Evolutionary conservation across 2,888 invertebrate genomes (phyloP), one percentile per base, ranked within the genome.

Genomic region (Mesoligia furuncula): DNA sequence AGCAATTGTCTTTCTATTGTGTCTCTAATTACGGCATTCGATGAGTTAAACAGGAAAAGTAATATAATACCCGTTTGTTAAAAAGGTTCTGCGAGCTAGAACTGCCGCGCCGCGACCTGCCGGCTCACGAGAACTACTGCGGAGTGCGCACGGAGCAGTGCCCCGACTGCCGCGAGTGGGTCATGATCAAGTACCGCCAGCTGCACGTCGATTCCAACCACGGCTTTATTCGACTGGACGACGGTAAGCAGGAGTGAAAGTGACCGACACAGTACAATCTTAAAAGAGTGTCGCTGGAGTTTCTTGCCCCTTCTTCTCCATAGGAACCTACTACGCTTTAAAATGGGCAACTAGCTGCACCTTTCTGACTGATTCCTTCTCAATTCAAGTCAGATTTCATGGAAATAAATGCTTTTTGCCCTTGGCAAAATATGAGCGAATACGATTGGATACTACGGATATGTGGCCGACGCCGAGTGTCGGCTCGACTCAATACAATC

Each of bases 71-170:
- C 17, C n/a, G 0, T 62, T 66, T 70, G 27, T 59, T 66, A 9
- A 11, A 5, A 64, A 96, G 96, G 83, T 96, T 86, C 92, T 98
- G 98, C 91, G 97, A 98, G 84, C 91, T 98, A 80, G 97, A 98
- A 85, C 92, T 98, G 54, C 97, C 97, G 0, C 97, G 97, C 1
- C 93, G 95, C 77, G 97, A 97, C 24, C 92, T 98, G 84, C 97
- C 97, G 0, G 95, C 97, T 0, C 98, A 98, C 93, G 97, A 97
- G 91, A 97, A 97, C 75, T 98, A 98, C 93, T 98, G 98, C 94
- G 98, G 98, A 1, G 97, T 97, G 69, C 97, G 98, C 84, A 98
- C 98, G 0, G 96, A 98, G 90, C 97, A 97, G 87, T 98, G 98
- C 92, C 91, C 96, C 4, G 97, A 97, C 61, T 98, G 98, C 93